These are phyloP conservation scores for Lasius platythorax DNA, from an alignment of 2,888 invertebrate genomes.

Conservation along the genomic window DNA sequence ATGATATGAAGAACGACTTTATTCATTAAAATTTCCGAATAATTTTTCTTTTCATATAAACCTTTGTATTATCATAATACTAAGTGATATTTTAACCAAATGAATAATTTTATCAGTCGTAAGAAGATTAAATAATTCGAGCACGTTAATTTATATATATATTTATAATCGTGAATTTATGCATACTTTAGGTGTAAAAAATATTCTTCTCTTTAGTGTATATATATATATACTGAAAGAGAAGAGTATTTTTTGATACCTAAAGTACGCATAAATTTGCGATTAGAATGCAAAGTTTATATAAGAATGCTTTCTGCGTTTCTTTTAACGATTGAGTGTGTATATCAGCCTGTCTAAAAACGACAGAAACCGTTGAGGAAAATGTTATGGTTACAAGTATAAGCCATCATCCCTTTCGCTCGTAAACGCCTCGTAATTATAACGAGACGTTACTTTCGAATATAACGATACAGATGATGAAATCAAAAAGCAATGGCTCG, in stretches of 20 bases:
- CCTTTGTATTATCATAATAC: neutral
- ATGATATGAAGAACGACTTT: neutral
- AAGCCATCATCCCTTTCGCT: conserved; percentile 68
- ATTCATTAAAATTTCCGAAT: neutral
- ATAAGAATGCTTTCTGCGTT: neutral
- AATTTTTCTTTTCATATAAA: neutral
- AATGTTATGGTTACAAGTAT: conserved; percentile 61
- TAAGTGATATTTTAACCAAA: neutral
- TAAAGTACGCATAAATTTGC: neutral
- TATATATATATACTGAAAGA: neutral
- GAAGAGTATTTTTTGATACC: neutral
- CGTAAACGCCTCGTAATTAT: conserved; percentile 85
- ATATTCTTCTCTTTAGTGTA: no score
- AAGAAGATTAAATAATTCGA: neutral
- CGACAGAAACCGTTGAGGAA: conserved; percentile 32
- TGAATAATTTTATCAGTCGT: neutral
- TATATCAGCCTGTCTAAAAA: conserved; percentile 33
- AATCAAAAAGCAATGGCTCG: conserved; percentile 57
- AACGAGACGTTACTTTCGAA: conserved; percentile 77
- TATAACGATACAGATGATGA: conserved; percentile 68
- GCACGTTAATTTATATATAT: neutral
- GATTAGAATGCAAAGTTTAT: neutral
- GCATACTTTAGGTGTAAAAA: no score
- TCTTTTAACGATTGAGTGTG: conserved; percentile 61
- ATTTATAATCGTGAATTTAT: neutral